These are phyloP conservation scores for Dysmachus trigonus DNA, from an alignment of 2,888 invertebrate species.

Conservation along the genomic window DNA sequence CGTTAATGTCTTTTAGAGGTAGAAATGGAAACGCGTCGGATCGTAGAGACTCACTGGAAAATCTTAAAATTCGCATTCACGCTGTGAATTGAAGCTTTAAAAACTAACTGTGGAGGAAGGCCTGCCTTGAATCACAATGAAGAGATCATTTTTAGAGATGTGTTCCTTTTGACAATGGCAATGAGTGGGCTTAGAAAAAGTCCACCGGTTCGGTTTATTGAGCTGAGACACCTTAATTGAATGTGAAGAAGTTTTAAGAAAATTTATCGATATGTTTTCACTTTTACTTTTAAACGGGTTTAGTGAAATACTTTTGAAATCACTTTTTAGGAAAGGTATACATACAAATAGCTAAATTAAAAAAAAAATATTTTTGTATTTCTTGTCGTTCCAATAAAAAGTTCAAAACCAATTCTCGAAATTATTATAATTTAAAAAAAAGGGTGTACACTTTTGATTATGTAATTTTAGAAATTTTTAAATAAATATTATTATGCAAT, in stretches of 20 bases:
- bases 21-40: background rate
- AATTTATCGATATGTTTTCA: background rate
- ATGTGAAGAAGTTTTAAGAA: background rate
- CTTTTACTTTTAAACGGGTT: background rate
- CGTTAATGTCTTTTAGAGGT: background rate
- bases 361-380: background rate
- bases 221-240: background rate
- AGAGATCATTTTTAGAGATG: background rate
- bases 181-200: background rate
- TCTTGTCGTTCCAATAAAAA: background rate
- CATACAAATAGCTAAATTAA: background rate
- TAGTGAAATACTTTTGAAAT: background rate
- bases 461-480: background rate
- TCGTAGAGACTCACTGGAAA: background rate
- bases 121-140: background rate
- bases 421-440: background rate
- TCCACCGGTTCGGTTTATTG: background rate
- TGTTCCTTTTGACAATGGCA: background rate
- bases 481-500: background rate
- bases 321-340: background rate
- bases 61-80: background rate
- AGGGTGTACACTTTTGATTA: background rate
- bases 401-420: too few species aligned
- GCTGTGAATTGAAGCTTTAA: background rate
- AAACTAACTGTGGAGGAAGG: background rate